Conservation (phyloP, 2,113 vertebrate species). For the Peromyscus leucopus region DNA sequence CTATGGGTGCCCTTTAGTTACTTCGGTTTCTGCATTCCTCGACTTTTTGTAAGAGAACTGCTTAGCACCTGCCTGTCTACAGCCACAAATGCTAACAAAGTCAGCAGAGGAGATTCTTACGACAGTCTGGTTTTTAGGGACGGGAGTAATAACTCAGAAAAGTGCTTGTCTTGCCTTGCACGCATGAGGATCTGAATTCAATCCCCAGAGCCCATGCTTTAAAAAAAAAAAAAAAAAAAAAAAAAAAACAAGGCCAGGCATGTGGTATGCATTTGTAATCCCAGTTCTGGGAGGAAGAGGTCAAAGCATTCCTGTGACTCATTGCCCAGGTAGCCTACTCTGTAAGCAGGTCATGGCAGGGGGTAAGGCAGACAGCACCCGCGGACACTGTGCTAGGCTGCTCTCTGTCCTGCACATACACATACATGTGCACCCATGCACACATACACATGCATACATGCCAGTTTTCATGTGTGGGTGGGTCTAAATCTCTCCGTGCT, state of each 20-base stretch:
- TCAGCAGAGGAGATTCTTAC: background rate
- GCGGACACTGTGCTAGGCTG: too few species aligned
- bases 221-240: background rate
- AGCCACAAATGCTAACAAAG: background rate
- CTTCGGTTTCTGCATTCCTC: background rate
- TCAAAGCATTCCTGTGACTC: background rate
- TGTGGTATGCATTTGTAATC: background rate
- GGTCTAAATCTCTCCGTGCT: background rate
- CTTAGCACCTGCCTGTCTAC: background rate
- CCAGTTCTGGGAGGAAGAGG: background rate
- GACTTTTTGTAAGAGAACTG: background rate
- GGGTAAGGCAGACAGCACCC: background rate
- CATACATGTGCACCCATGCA: background rate
- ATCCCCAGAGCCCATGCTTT: background rate
- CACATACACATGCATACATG: background rate
- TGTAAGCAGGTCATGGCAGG: background rate
- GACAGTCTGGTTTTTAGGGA: background rate
- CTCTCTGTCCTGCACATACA: background rate
- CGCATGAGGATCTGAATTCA: background rate
- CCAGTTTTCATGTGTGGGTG: background rate
- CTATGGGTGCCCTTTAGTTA: slow-evolving; percentile 15
- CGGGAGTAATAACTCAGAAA: background rate
- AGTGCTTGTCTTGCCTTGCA: background rate
- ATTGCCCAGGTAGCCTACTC: background rate
- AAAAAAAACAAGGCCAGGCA: too few species aligned